A percentile compares a stretch with the other conserved stretches of the same genome.
Evolutionary conservation across 2,888 invertebrate species (phyloP).

Genomic region (Platycheirus rosarum): DNA sequence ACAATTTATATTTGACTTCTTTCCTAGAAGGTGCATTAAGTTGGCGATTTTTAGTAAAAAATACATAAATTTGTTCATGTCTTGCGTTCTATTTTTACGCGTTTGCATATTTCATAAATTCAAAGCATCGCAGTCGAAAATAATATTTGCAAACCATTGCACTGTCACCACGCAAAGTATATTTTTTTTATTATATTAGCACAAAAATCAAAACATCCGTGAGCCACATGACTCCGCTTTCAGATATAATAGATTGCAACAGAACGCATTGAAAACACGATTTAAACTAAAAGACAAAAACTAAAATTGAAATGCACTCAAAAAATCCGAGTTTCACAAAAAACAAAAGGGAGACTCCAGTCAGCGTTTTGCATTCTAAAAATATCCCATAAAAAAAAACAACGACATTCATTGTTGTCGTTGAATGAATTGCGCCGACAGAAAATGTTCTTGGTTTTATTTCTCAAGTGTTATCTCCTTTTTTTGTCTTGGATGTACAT

Average conservation of each 20-base stretch:
- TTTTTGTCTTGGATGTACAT: conserved; percentile 25
- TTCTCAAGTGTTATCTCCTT: conserved; percentile 48
- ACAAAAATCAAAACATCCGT: conserved; percentile 13
- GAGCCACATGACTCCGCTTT: conserved; percentile 18
- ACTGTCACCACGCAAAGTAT: no score
- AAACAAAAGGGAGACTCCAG: conserved; percentile 65
- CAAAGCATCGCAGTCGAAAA: neutral
- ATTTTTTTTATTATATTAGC: no score
- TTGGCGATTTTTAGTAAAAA: no score
- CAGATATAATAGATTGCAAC: conserved; percentile 20
- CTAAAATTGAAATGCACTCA: conserved; percentile 60
- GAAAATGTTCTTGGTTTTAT: conserved; percentile 30
- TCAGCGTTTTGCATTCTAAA: conserved; percentile 70
- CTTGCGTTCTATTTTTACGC: neutral
- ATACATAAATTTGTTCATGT: conserved; percentile 9
- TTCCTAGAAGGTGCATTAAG: no score
- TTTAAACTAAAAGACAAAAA: conserved; percentile 53
- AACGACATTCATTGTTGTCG: conserved; percentile 54
- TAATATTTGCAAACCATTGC: neutral
- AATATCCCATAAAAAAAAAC: conserved; percentile 50
- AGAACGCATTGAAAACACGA: conserved; percentile 50
- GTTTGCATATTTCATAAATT: neutral
- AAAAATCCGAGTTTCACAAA: conserved; percentile 63
- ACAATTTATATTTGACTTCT: no score
- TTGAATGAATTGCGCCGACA: conserved; percentile 53